Evolutionary conservation across 1,140 invertebrate species (phyloP), one percentile per base, ranked within the genome.

Genomic region (Microplitis demolitor): DNA sequence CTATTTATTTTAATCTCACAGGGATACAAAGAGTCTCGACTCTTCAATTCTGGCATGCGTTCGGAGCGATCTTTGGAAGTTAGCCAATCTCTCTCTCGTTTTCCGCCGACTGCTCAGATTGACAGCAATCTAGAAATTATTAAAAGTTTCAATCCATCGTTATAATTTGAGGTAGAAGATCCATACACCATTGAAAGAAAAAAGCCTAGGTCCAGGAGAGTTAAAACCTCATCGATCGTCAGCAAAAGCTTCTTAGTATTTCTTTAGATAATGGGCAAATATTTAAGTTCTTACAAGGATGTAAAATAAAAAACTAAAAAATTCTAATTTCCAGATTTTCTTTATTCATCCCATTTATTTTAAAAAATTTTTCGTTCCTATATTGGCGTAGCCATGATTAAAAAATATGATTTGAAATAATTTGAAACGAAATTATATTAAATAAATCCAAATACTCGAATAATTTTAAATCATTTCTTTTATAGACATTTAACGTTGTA

Each of bases 111-210:
- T 53, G 16, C n/a, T 53, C 45, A 62, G 34, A 67, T 16, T 24
- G 53, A 4, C 14, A 51, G 45, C 58, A 66, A 16, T 53, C 50
- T 54, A 64, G 33, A 63, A 71, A 71, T 66, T 71, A 71, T 71
- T 66, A 71, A 71, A 71, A 71, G 9, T 71, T 62, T 51, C 45
- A 63, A 71, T 71, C 61, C 39, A 71, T 71, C 69, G 33, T n/a
- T 13, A 35, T 34, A n/a, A 16, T 11, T n/a, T 37, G 34, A 51
- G 39, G 31, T 4, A 33, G 2, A 11, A n/a, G 4, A 24, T 9
- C 9, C 8, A 54, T n/a, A 53, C 34, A 67, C 16, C 45, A 24
- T 67, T 54, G 33, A 67, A 50, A 54, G 45, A 37, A 54, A 67
- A 66, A 66, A 14, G 24, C 6, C 39, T 5, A n/a, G 11, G 14